Evolutionary conservation across 2,113 vertebrate species (phyloP), one percentile per base, ranked within the genome.

Genomic region (Glaucomys volans): DNA sequence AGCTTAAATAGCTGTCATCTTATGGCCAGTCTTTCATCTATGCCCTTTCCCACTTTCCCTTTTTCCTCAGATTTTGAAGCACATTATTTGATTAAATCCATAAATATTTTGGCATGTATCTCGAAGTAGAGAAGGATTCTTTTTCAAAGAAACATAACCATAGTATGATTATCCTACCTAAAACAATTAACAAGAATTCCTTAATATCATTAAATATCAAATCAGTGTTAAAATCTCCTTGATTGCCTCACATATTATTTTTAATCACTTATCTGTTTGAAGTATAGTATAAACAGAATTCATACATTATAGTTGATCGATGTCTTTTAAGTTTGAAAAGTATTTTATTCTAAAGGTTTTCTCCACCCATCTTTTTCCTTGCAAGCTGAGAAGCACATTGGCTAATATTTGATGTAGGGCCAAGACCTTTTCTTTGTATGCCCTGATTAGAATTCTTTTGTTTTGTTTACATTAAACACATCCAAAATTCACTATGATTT

Each of bases 381-480:
- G 54, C 37, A 62, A 9, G 79, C 85, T 71, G 83, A 77, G 47
- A 94, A 95, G 50, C 52, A 44, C n/a, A 26, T 90, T 87, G 4
- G 2, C 16, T 91, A 30, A 91, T 92, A 50, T 82, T 69, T 84
- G 67, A 42, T 79, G 26, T 74, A 37, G 54, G 47, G 72, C 57
- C n/a, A 81, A 83, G 42, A 26, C 42, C 37, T 88, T 90, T 87
- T 88, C 76, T 88, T 74, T 74, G 35, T 84, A 77, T 83, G 44
- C 9, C 87, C 47, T 89, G 52, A 54, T 67, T 93, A 40, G 72
- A 72, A 67, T 95, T 89, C 87, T 40, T 83, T 80, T 47, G 67
- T 95, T 81, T 67, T 74, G 32, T 94, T 97, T 92, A 64, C 82
- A 40, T 87, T 90, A 75, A 94, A 88, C 71, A 64, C 59, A 87